These are phyloP conservation scores for Xestobium rufovillosum DNA, from an alignment of 2,888 invertebrate species.

Conservation along the genomic window DNA sequence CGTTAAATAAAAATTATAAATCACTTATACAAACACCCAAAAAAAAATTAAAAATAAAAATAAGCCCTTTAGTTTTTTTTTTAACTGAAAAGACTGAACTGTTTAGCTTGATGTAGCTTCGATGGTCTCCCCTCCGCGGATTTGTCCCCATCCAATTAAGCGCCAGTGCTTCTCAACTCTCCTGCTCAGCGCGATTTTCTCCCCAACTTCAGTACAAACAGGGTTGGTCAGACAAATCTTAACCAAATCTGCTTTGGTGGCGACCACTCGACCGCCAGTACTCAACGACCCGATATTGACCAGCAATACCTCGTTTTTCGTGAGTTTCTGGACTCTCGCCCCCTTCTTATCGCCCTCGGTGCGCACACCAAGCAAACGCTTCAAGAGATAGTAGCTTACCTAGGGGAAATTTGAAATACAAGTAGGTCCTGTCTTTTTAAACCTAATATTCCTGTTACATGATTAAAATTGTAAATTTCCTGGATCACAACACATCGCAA, in stretches of 20 bases:
- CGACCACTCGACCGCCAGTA: constrained; percentile 92
- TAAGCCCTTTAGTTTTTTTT: too few species aligned
- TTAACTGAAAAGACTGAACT: too few species aligned
- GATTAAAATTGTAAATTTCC: neutral
- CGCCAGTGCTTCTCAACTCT: constrained; percentile 99
- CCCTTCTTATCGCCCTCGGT: constrained; percentile 99
- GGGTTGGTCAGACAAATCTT: constrained; percentile 96
- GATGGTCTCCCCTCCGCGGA: constrained; percentile 94
- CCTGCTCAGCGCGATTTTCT: constrained; percentile 98
- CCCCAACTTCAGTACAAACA: constrained; percentile 97
- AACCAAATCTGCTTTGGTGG: constrained; percentile 93
- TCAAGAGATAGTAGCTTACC: constrained; percentile 86
- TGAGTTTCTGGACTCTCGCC: constrained; percentile 91
- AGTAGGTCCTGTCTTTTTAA: too few species aligned
- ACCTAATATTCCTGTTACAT: neutral
- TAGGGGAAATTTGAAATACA: constrained; percentile 21
- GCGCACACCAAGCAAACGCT: constrained; percentile 92
- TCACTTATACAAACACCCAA: too few species aligned
- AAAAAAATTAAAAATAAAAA: too few species aligned
- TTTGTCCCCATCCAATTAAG: constrained; percentile 99
- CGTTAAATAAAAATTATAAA: too few species aligned
- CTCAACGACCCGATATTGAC: constrained; percentile 99
- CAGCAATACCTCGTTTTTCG: constrained; percentile 84
- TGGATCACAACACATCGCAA: too few species aligned
- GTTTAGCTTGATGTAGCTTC: constrained; percentile 53